Base-by-base conservation (phyloP, 2,113 vertebrate species). In the Oryzias woworae region DNA sequence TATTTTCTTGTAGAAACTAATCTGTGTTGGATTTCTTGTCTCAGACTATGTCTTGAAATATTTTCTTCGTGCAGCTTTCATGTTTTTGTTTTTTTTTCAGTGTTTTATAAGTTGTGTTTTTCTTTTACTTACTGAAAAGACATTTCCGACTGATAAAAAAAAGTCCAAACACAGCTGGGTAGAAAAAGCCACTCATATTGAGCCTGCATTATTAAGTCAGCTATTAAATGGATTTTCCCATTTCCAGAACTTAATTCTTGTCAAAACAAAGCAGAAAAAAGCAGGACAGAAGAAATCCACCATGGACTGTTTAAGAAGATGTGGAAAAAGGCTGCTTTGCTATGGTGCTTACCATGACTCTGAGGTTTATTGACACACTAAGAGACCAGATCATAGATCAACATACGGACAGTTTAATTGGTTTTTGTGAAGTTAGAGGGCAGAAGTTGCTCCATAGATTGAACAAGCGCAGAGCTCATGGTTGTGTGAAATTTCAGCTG, bases 191-290 rank as follows among this genome's bases (percentile, higher is more conserved):
- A 47, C 70, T 78, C 68, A 41, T 69, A 69, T 56, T 61, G 50
- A 75, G 23, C 46, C 57, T 73, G 22, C 4, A 0, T 22, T 59
- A 61, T 62, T 66, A 62, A 77, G 60, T 48, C 55, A 69, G 53
- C 76, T 69, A 78, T 84, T 73, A 75, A 28, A 78, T 73, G 60
- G 72, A 81, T 83, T 80, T 77, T 66, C 56, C 36, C 58, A 68
- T 84, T 78, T 80, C 58, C 57, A 64, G 51, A 58, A 57, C 57
- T 57, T 77, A 62, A 77, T 62, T 71, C 23, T 65, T 28, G 71
- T 69, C 17, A 53, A 77, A 78, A 75, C 41, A 73, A 77, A 59
- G 46, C 8, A 47, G 48, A 36, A 58, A 26, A 36, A 73, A 47
- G 36, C 36, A 10, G 72, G 54, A 58, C 47, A 23, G 72, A 58